Conservation (phyloP, 2,888 invertebrate genomes). For the Lycaena phlaeas region DNA sequence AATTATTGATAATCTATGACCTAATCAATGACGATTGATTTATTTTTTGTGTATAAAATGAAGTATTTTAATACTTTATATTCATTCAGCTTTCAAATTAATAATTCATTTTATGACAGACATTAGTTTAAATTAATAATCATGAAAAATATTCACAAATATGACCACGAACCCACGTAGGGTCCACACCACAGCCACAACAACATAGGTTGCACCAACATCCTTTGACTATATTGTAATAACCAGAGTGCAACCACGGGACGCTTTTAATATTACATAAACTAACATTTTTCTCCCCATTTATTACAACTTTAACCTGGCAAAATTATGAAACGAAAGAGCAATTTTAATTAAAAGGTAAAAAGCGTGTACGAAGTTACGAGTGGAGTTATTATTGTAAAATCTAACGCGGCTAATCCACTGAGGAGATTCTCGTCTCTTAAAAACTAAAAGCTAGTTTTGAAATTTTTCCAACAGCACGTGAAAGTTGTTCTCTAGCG, state of each 20-base stretch:
- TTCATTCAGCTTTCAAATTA: too few relatives aligned
- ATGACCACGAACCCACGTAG: too few relatives aligned
- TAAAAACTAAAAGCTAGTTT: conserved; percentile 1
- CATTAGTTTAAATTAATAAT: not conserved
- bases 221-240: not conserved
- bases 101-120: too few relatives aligned
- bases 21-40: too few relatives aligned
- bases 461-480: not conserved
- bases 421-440: not conserved
- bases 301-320: not conserved
- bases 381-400: not conserved
- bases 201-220: not conserved
- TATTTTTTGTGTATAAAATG: too few relatives aligned
- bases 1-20: too few relatives aligned
- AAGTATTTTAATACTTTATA: too few relatives aligned
- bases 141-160: not conserved
- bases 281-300: not conserved
- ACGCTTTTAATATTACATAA: not conserved
- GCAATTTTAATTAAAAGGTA: not conserved
- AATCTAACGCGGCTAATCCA: not conserved
- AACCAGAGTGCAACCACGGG: not conserved
- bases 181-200: not conserved
- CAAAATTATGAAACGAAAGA: not conserved
- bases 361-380: not conserved
- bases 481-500: conserved; percentile 22